phyloP scores from a whole-genome alignment of 2,888 invertebrate genomes.

The Deilephila porcellus region DNA sequence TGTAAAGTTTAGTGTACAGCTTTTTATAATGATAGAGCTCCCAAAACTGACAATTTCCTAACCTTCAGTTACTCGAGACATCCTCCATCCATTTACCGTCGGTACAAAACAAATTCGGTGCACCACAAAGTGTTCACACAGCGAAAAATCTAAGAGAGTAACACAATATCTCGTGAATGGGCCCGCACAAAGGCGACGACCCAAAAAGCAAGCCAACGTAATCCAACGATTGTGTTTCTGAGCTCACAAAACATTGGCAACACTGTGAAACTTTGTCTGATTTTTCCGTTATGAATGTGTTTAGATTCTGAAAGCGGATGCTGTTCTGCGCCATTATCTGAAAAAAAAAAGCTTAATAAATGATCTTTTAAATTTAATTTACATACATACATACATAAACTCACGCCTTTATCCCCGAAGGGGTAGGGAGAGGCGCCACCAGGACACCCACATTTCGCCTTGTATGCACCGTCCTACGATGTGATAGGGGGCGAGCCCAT shows the following conservation, averaged over 20 bases:
- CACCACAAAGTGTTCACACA: constrained; percentile 6
- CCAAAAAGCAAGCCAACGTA: constrained; percentile 24
- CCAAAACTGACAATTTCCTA: no score
- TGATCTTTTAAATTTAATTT: no score
- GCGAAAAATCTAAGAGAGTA: constrained; percentile 14
- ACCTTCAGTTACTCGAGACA: no score
- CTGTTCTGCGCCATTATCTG: background rate
- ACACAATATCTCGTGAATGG: constrained; percentile 16
- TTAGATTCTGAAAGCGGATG: background rate
- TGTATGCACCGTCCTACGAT: no score
- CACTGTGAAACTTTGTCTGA: background rate
- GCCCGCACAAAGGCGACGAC: constrained; percentile 14
- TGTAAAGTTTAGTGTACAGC: no score
- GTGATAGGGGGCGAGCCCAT: no score
- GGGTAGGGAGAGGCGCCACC: no score
- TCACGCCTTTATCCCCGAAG: no score
- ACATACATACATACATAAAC: no score
- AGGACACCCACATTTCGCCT: no score
- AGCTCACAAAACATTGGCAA: constrained; percentile 11
- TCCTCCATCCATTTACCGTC: background rate
- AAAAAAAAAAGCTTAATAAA: no score
- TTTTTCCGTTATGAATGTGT: background rate
- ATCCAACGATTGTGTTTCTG: constrained; percentile 21
- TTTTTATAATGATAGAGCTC: no score
- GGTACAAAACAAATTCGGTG: background rate